Base-by-base conservation (phyloP, 2,113 vertebrate genomes). In the Hepsetus odoe region DNA sequence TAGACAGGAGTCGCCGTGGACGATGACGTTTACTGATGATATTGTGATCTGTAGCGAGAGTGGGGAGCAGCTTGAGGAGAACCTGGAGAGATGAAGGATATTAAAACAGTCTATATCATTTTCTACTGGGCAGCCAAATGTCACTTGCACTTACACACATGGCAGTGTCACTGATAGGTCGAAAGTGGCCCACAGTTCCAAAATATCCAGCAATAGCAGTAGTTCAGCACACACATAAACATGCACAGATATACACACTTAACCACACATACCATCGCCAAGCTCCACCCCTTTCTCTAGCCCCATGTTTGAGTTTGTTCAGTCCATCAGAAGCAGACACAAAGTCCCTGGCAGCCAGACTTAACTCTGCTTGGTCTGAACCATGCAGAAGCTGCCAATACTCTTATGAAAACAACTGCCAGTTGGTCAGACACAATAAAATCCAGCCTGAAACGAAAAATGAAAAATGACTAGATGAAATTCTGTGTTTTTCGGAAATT, bases 391-490 rank as follows among this genome's bases (percentile, higher is more conserved):
- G 38, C 6, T 56, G 22, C 51, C 33, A 55, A n/a, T 62, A 18
- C 30, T 32, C 11, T 24, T 20, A 18, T 35, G 61, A 35, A 59
- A 64, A 35, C n/a, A 12, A 59, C 26, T 59, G 61, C 42, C 33
- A 40, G 32, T 8, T 26, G 51, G 35, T 33, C 70, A 72, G 35
- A 59, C 55, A 7, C 22, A 46, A 73, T 58, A 11, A 73, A 30
- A 58, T 35, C 55, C 6, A 20, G 4, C 32, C 58, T 73, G 12
- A 64, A 64, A 38, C 38, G 61, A 64, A 62, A 62, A 62, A 32
- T 62, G 28, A 62, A 35, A 64, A 64, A 64, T 64, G 30, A 64
- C 38, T 20, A 35, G 30, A 26, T 64, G 8, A 64, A 35, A 64
- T n/a, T 38, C 33, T 10, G 61, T 35, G 30, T 64, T 64, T 64